phyloP scores from a whole-genome alignment of 2,113 vertebrate species.

The Tragelaphus strepsiceros region DNA sequence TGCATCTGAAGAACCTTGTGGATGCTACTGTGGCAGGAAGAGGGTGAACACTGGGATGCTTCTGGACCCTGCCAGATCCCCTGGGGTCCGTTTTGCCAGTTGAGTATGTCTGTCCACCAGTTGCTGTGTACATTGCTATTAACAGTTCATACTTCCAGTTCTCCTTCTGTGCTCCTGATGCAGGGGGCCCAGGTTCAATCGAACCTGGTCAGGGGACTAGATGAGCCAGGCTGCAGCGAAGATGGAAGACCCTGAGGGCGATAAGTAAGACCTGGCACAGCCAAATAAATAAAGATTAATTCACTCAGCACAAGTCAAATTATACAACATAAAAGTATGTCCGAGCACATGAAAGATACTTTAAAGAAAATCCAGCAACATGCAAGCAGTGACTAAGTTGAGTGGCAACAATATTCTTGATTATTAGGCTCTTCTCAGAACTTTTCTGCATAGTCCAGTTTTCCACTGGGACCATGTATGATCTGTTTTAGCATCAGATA shows the following conservation, averaged over 20 bases:
- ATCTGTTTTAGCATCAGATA: background rate
- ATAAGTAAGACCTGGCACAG: background rate
- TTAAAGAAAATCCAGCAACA: background rate
- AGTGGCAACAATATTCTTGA: background rate
- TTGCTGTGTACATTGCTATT: background rate
- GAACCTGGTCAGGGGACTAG: background rate
- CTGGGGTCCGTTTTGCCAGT: background rate
- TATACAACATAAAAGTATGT: background rate
- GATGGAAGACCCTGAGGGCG: background rate
- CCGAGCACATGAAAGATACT: background rate
- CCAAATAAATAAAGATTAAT: background rate
- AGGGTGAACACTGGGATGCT: background rate
- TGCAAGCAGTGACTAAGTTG: background rate
- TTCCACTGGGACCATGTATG: background rate
- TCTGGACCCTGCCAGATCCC: background rate
- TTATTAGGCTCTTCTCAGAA: background rate
- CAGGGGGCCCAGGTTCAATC: background rate
- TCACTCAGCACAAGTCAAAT: too few species aligned
- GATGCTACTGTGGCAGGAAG: background rate
- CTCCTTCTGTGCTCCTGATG: background rate
- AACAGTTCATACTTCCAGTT: background rate
- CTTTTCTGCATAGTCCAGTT: background rate
- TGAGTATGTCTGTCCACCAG: background rate
- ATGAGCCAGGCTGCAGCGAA: background rate
- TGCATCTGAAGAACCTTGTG: background rate